Conservation (phyloP, 2,113 vertebrate genomes). For the Leiothrix lutea region DNA sequence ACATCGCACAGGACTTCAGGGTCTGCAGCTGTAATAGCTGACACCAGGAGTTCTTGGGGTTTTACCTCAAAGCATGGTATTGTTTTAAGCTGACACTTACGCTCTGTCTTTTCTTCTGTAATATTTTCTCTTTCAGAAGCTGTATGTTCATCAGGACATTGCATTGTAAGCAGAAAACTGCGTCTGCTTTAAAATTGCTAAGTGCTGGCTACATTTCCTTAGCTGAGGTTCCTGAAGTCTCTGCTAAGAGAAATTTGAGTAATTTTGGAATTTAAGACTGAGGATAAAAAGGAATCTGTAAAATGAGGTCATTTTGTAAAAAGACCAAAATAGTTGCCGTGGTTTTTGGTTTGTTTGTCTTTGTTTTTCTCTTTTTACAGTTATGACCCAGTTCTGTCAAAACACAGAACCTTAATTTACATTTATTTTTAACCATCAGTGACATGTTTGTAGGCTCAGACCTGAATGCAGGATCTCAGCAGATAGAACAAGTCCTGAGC, state of each 20-base stretch:
- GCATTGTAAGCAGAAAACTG: background rate
- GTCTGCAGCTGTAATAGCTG: background rate
- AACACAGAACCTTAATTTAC: background rate
- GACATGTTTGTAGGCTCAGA: accelerated
- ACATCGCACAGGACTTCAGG: background rate
- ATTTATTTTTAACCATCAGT: background rate
- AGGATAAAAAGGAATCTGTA: background rate
- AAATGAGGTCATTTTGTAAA: background rate
- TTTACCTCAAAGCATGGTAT: background rate
- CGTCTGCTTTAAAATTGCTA: background rate
- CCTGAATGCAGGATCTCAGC: background rate
- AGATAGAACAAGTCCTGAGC: background rate
- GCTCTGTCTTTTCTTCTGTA: background rate
- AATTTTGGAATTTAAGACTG: background rate
- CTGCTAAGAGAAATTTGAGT: background rate
- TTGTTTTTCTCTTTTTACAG: background rate
- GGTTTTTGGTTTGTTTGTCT: background rate
- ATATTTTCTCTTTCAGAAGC: background rate
- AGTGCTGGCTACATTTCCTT: background rate
- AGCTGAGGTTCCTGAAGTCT: background rate
- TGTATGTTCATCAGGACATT: background rate
- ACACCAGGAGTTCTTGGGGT: background rate
- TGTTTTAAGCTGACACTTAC: background rate
- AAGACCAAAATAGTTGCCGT: background rate
- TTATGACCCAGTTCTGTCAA: background rate